Conservation (phyloP, 1,140 invertebrate species). For the Drosophila tani region DNA sequence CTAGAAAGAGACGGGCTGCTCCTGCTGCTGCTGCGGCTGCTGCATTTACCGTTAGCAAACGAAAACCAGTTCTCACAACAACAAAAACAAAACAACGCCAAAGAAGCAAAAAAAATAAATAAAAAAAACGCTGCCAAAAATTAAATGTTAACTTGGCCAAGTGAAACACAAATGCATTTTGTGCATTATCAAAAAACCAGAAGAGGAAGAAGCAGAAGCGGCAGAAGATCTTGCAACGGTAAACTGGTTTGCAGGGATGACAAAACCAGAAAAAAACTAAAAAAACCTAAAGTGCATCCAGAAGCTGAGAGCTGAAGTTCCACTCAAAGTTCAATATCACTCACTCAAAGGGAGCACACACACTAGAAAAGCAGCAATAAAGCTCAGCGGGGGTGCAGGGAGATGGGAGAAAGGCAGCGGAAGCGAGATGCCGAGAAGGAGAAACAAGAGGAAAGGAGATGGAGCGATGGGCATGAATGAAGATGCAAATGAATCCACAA, state of each 20-base stretch:
- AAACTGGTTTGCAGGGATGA: conserved; percentile 40
- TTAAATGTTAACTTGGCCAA: conserved; percentile 49
- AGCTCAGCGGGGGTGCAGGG: neutral
- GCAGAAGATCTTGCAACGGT: conserved; percentile 37
- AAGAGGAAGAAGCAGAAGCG: conserved; percentile 5
- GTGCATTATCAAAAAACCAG: conserved; percentile 13
- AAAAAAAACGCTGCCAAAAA: conserved; percentile 46
- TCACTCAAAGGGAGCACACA: conserved; percentile 1
- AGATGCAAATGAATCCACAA: conserved; percentile 60
- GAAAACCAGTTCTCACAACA: conserved; percentile 64
- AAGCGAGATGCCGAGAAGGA: neutral
- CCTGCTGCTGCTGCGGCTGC: conserved; percentile 18
- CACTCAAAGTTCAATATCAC: conserved; percentile 23
- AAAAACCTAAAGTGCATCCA: conserved; percentile 20
- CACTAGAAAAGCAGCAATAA: neutral
- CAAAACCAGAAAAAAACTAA: conserved; percentile 11
- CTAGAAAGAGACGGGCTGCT: conserved; percentile 30
- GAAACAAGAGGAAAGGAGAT: neutral
- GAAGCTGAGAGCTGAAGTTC: conserved; percentile 21
- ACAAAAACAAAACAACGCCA: neutral
- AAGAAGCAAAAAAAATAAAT: conserved; percentile 11
- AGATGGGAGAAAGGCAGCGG: conserved; percentile 3
- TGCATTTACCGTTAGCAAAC: conserved; percentile 33
- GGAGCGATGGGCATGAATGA: conserved; percentile 35
- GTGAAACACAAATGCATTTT: conserved; percentile 40